phyloP scores from a whole-genome alignment of 1,140 invertebrate genomes.

The Drosophila prosaltans region DNA sequence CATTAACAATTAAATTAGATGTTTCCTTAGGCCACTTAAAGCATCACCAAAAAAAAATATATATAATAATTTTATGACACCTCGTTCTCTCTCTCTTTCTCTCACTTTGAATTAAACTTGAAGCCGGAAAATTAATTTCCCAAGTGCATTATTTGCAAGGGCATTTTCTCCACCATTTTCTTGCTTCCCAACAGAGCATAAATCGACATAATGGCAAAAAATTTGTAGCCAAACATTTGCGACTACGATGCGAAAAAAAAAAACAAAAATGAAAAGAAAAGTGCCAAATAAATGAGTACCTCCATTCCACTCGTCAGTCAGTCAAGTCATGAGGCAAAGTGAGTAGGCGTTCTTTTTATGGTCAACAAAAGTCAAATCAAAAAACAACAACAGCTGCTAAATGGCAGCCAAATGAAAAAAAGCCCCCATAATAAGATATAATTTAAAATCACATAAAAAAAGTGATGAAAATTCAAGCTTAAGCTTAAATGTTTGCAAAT shows the following conservation, averaged over 20 bases:
- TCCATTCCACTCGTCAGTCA: conserved; percentile 5
- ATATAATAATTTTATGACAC: conserved; percentile 33
- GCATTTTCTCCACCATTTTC: conserved; percentile 16
- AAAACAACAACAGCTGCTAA: conserved; percentile 9
- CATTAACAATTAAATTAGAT: conserved; percentile 60
- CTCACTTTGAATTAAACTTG: conserved; percentile 20
- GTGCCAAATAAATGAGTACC: conserved; percentile 20
- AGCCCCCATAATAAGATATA: not conserved
- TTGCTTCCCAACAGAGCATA: conserved; percentile 44
- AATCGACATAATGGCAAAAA: conserved; percentile 54
- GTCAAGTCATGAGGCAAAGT: conserved; percentile 34
- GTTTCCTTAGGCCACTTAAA: conserved; percentile 42
- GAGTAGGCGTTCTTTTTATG: conserved; percentile 40
- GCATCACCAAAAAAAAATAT: conserved; percentile 2
- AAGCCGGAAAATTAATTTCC: conserved; percentile 66
- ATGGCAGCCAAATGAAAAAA: not conserved
- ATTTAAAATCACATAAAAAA: conserved; percentile 11
- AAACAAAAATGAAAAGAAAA: not conserved
- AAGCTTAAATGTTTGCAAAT: not conserved
- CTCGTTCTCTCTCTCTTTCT: not conserved
- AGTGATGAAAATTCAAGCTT: not conserved
- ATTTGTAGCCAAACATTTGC: conserved; percentile 42
- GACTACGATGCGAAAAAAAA: not conserved
- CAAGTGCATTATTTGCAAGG: conserved; percentile 65
- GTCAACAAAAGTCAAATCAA: conserved; percentile 30